Conservation (phyloP, 2,113 vertebrate genomes). For the Prietella phreatophila region DNA sequence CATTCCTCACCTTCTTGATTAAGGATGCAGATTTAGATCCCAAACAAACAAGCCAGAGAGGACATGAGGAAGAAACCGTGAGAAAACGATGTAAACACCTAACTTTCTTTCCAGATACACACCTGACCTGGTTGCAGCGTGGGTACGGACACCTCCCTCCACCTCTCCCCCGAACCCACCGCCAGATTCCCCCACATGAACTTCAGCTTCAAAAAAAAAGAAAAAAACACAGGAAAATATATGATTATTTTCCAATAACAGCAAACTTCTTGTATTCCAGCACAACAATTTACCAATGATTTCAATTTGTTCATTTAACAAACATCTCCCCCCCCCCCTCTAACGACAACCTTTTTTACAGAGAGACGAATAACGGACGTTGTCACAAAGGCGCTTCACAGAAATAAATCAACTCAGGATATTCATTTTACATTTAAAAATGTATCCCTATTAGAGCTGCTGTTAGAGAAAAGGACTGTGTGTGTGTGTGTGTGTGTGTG, state of each 20-base stretch:
- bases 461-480: background rate
- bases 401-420: too few species aligned
- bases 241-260: background rate
- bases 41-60: background rate
- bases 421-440: too few species aligned
- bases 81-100: background rate
- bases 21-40: background rate
- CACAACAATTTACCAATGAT: background rate
- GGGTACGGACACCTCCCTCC: slow-evolving; percentile 88
- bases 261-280: too few species aligned
- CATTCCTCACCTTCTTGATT: background rate
- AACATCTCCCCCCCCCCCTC: too few species aligned
- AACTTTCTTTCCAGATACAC: background rate
- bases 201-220: slow-evolving; percentile 79
- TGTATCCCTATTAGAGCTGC: background rate
- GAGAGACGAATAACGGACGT: too few species aligned
- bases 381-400: too few species aligned
- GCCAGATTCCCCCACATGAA: slow-evolving; percentile 98
- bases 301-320: background rate
- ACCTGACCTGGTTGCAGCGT: slow-evolving; percentile 82
- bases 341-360: background rate
- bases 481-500: background rate
- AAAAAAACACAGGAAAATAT: background rate
- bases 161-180: slow-evolving; percentile 80
- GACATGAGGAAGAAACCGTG: background rate